Base-by-base conservation (phyloP, 2,113 vertebrate species). In the Piprites chloris region DNA sequence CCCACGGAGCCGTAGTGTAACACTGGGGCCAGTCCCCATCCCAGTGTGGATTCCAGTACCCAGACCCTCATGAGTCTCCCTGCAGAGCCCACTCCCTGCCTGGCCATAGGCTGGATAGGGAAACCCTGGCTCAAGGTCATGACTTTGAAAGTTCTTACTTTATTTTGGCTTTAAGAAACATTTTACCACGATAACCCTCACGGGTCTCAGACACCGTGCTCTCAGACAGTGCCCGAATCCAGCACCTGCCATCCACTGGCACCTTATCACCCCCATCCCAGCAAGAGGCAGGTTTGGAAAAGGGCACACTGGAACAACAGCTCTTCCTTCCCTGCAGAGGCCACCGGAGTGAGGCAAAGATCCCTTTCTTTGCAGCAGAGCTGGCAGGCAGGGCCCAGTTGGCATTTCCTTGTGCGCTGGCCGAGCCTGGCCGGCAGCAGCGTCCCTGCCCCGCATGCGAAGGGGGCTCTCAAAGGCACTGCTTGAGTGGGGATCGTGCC, bases 191-290 rank as follows among this genome's bases (percentile, higher is more conserved):
- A 14, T 49, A 66, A 26, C 23, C 4, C 35, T 46, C 33, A n/a
- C 2, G 0, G 15, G 10, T 58, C 69, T 4, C 0, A 58, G 11
- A 33, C 1, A 1, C 4, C 0, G 0, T 12, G 1, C 6, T 78
- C 21, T 21, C 42, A 3, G 2, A 33, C 9, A 9, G 35, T 2
- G 0, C 39, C 44, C 2, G 0, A 41, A 65, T 22, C 67, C 46
- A n/a, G 14, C 41, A 56, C 53, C 33, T 47, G 50, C 32, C 23
- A 12, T 18, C 42, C 72, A 5, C 61, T 19, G 11, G 5, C 63
- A 55, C 4, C 1, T 42, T 47, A 21, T 18, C 46, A 14, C 23
- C 39, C 49, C 26, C 56, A 41, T 65, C 17, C 50, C 58, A 49
- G 28, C 41, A 41, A 72, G 56, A 85, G 33, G 18, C 49, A 21